These are phyloP conservation scores for Tamandua tetradactyla DNA, from an alignment of 2,797 vertebrate genomes.

Conservation along the genomic window DNA sequence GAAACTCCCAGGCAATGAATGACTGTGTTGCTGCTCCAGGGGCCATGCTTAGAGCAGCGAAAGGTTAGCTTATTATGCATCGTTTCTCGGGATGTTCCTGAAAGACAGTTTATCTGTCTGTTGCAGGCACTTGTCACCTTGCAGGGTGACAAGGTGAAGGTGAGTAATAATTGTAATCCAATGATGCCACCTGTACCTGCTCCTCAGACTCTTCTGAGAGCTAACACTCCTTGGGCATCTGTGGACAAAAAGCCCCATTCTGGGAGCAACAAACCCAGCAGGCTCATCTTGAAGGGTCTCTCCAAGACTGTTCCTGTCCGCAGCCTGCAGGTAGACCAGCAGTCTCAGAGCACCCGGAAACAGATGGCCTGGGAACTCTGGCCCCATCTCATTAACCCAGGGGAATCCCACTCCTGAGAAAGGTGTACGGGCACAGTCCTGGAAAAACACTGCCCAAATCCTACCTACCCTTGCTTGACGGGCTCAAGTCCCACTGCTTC, in stretches of 20 bases:
- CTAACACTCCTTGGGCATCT: not conserved
- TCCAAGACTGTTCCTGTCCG: not conserved
- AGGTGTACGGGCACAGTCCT: not conserved
- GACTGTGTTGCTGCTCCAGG: not conserved
- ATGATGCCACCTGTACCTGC: not conserved
- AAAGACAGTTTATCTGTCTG: not conserved
- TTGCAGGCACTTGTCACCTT: not conserved
- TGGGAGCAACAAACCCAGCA: not conserved
- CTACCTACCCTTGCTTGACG: not conserved
- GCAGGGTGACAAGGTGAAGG: not conserved
- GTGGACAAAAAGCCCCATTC: not conserved
- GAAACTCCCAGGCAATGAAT: not conserved
- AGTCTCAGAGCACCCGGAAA: not conserved
- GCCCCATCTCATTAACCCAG: not conserved
- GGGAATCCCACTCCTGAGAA: not conserved
- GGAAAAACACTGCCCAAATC: not conserved
- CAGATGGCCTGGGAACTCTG: not conserved
- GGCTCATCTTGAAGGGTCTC: not conserved
- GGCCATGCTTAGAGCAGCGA: not conserved
- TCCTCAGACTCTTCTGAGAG: not conserved
- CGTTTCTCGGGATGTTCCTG: not conserved
- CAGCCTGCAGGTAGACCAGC: not conserved
- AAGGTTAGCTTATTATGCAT: not conserved
- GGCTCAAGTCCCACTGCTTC: not conserved
- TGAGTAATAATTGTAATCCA: not conserved